Conservation (phyloP, 1,140 invertebrate species). For the Neelides sp. region DNA sequence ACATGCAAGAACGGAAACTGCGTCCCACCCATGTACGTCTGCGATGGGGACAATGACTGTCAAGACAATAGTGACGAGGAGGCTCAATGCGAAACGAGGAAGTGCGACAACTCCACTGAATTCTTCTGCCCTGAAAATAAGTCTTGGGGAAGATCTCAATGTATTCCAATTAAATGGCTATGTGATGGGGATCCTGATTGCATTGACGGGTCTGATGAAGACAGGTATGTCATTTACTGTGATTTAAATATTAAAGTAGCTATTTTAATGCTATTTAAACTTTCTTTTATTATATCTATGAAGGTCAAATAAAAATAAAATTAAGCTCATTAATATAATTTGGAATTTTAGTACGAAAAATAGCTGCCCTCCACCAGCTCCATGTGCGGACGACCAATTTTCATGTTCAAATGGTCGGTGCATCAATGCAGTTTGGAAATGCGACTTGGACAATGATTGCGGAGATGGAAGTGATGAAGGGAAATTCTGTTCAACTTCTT, state of each 20-base stretch:
- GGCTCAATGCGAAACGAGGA: constrained; percentile 43
- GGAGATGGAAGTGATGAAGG: constrained; percentile 86
- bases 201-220: constrained; percentile 90
- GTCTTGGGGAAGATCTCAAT: constrained; percentile 77
- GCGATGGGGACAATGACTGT: constrained; percentile 89
- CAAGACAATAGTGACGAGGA: constrained; percentile 85
- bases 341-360: constrained; percentile 61
- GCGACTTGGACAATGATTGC: constrained; percentile 44
- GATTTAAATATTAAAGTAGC: too few relatives aligned
- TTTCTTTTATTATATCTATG: too few relatives aligned
- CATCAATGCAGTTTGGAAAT: constrained; percentile 50
- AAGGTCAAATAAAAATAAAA: too few relatives aligned
- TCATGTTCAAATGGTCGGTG: constrained; percentile 81
- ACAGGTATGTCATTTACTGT: too few relatives aligned
- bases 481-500: constrained; percentile 69
- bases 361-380: constrained; percentile 59
- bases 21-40: constrained; percentile 91
- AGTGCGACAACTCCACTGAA: constrained; percentile 81
- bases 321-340: too few relatives aligned
- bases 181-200: constrained; percentile 17
- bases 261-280: too few relatives aligned
- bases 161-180: constrained; percentile 78
- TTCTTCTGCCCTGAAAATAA: constrained; percentile 82
- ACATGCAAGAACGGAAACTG: constrained; percentile 95
- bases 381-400: constrained; percentile 76